phyloP scores from a whole-genome alignment of 2,888 invertebrate species.

The Dichetophora obliterata region DNA sequence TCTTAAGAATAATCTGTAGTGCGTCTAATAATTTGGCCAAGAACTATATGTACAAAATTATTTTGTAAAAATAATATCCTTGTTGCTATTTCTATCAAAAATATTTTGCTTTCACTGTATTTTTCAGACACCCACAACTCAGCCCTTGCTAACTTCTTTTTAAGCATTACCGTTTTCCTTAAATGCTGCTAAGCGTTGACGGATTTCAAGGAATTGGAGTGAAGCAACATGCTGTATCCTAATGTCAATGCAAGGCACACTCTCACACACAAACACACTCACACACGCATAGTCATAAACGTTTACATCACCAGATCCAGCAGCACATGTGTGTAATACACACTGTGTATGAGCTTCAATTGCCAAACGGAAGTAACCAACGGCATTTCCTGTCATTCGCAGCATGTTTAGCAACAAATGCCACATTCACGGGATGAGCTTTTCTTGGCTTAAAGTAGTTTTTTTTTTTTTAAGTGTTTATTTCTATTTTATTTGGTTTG shows the following conservation, averaged over 20 bases:
- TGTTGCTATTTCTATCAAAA: too few relatives aligned
- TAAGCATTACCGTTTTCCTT: neutral
- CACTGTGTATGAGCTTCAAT: neutral
- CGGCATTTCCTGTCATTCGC: constrained; percentile 33
- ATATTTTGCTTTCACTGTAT: neutral
- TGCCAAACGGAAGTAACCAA: constrained; percentile 9
- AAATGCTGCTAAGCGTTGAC: constrained; percentile 6
- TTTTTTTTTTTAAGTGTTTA: neutral
- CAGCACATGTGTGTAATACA: neutral
- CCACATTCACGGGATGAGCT: constrained; percentile 18
- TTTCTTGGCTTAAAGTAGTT: neutral
- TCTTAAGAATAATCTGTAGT: too few relatives aligned
- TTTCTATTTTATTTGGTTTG: neutral
- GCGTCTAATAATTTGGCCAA: too few relatives aligned
- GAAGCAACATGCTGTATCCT: neutral
- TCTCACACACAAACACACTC: neutral
- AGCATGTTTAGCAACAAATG: constrained; percentile 38
- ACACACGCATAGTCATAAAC: neutral
- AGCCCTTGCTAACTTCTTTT: too few relatives aligned
- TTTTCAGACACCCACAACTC: neutral
- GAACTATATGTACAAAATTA: too few relatives aligned
- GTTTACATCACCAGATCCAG: neutral
- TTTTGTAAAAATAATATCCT: too few relatives aligned
- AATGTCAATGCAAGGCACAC: neutral
- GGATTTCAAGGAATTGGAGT: neutral